Conservation (phyloP, 2,797 vertebrate species). For the Aselliscus stoliczkanus region DNA sequence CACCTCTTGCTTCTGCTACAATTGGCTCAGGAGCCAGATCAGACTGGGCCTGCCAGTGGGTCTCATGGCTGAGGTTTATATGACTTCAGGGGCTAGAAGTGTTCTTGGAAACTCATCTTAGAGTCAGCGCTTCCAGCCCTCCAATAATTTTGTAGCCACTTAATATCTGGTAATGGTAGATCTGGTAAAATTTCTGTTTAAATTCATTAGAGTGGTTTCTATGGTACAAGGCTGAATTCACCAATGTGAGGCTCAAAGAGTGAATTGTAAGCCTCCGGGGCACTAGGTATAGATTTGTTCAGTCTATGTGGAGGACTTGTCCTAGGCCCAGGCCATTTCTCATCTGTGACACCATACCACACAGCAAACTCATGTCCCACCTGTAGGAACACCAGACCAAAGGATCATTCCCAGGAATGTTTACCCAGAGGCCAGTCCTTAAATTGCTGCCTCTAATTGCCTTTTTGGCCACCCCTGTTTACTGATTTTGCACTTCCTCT, state of each 20-base stretch:
- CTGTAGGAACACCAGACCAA: not conserved
- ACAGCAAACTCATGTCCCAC: not conserved
- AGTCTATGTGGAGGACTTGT: not conserved
- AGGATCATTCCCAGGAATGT: not conserved
- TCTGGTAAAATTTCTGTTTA: conserved; percentile 1
- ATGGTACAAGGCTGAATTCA: not conserved
- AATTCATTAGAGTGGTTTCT: not conserved
- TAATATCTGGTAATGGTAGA: not conserved
- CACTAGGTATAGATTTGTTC: not conserved
- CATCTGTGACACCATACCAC: not conserved
- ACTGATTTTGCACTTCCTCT: not conserved
- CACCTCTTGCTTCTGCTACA: not conserved
- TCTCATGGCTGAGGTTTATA: not conserved
- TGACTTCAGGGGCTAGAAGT: not conserved
- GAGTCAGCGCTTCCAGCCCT: not conserved
- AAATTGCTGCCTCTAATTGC: not conserved
- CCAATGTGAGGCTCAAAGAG: not conserved
- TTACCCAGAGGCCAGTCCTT: not conserved
- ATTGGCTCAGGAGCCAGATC: not conserved
- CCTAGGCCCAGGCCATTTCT: not conserved
- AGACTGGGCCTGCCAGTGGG: not conserved
- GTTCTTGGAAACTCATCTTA: not conserved
- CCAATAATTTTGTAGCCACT: not conserved
- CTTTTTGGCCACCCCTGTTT: not conserved
- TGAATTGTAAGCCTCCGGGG: not conserved